Evolutionary conservation across 53 echinoderm and acorn worm species (phyloP).

Genomic region (Stichopus horrens): DNA sequence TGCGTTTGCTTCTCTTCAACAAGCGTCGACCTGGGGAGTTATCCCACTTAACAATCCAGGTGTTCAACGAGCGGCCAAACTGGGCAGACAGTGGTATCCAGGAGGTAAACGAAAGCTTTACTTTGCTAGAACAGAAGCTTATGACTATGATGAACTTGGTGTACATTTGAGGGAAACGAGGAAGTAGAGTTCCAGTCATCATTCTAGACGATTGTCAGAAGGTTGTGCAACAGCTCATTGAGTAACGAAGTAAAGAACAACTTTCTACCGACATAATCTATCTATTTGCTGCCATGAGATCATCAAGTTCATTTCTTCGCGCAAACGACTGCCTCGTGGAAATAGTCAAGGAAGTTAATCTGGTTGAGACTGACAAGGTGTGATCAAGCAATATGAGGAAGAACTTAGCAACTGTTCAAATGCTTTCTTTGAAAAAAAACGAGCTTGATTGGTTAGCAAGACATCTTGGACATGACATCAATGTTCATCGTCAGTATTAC

Average conservation of each 20-base stretch:
- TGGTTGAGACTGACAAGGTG: constrained; percentile 50
- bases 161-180: constrained; percentile 23
- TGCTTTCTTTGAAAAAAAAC: constrained; percentile 49
- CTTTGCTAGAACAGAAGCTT: constrained; percentile 55
- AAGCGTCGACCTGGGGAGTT: constrained; percentile 58
- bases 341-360: constrained; percentile 46
- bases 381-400: constrained; percentile 51
- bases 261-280: not conserved
- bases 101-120: constrained; percentile 46
- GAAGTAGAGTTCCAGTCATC: constrained; percentile 8
- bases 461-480: constrained; percentile 61
- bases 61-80: constrained; percentile 34
- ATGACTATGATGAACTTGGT: constrained; percentile 8
- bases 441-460: constrained; percentile 58
- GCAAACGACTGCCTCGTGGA: constrained; percentile 52
- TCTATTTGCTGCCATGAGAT: constrained; percentile 25
- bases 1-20: constrained; percentile 63
- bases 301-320: constrained; percentile 7
- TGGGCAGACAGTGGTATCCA: constrained; percentile 35
- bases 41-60: constrained; percentile 48
- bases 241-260: not conserved
- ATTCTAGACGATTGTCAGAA: constrained; percentile 15
- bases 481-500: constrained; percentile 57
- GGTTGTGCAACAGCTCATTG: constrained; percentile 1
- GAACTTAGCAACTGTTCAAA: constrained; percentile 56